These are phyloP conservation scores for Paedocypris sp. DNA, from an alignment of 2,113 vertebrate species.

Conservation along the genomic window DNA sequence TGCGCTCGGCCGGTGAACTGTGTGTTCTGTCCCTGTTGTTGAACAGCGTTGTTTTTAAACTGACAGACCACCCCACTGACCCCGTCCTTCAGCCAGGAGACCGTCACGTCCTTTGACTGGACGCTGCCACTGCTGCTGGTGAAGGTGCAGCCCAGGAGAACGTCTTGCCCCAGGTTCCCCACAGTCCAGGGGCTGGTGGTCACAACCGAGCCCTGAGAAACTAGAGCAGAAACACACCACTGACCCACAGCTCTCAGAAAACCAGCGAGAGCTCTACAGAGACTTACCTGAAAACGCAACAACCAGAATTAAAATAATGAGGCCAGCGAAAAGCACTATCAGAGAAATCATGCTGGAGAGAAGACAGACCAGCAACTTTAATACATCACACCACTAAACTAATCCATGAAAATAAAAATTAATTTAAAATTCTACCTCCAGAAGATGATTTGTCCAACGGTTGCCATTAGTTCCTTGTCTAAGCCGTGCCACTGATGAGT, in stretches of 20 bases:
- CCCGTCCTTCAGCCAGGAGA: constrained; percentile 38
- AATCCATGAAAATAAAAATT: background rate
- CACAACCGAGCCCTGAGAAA: constrained; percentile 20
- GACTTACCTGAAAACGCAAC: constrained; percentile 42
- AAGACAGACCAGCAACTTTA: background rate
- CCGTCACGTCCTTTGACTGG: constrained; percentile 1
- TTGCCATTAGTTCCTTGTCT: constrained; percentile 24
- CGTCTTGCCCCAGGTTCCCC: constrained; percentile 32
- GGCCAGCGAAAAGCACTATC: constrained; percentile 34
- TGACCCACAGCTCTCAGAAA: background rate
- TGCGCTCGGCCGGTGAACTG: constrained; percentile 28
- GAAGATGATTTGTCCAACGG: constrained; percentile 38
- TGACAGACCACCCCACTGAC: constrained; percentile 36
- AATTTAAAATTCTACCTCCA: constrained; percentile 16
- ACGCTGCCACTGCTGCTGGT: background rate
- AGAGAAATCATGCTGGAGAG: constrained; percentile 41
- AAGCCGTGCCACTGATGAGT: background rate
- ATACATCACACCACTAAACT: background rate
- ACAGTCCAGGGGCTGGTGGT: constrained; percentile 18
- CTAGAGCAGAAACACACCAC: background rate
- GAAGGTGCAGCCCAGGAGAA: constrained; percentile 35
- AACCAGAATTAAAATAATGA: constrained; percentile 39
- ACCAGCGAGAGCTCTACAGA: background rate
- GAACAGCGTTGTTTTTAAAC: constrained; percentile 22
- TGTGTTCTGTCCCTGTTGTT: constrained; percentile 35